Evolutionary conservation across 2,888 invertebrate species (phyloP).

Genomic region (Amphipyra tragopoginis): DNA sequence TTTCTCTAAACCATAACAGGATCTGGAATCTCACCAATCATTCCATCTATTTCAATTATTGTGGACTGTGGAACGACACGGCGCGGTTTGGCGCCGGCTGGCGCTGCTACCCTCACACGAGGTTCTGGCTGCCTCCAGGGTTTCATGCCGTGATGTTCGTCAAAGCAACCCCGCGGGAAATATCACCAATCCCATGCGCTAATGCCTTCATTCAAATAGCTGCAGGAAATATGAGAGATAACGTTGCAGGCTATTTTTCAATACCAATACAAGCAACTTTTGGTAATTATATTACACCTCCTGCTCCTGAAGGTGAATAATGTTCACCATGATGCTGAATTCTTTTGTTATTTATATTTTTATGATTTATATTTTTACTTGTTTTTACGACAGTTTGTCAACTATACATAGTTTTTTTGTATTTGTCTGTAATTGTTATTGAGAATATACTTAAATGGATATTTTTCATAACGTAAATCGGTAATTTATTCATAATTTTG

Average conservation of each 20-base stretch:
- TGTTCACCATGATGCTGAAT: conserved; percentile 7
- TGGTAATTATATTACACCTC: conserved; percentile 62
- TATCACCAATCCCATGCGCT: conserved; percentile 63
- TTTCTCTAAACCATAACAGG: conserved; percentile 58
- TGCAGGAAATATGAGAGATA: conserved; percentile 74
- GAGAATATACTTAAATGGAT: too few species aligned
- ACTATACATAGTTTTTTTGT: too few species aligned
- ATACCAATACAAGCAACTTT: conserved; percentile 75
- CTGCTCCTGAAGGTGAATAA: conserved; percentile 4
- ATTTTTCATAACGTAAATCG: too few species aligned
- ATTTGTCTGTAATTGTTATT: too few species aligned
- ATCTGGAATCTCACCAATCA: conserved; percentile 70
- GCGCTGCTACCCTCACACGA: conserved; percentile 73
- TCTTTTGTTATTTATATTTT: neutral
- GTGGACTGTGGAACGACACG: conserved; percentile 73
- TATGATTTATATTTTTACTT: too few species aligned
- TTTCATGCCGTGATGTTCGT: conserved; percentile 66
- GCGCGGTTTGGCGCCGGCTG: conserved; percentile 75
- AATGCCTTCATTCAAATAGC: conserved; percentile 71
- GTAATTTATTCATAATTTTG: too few species aligned
- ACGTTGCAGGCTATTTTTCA: conserved; percentile 71
- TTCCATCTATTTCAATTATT: conserved; percentile 73
- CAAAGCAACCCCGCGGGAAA: conserved; percentile 67
- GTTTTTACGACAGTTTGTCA: too few species aligned
- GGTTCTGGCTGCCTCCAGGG: conserved; percentile 76